Evolutionary conservation across 2,113 vertebrate genomes (phyloP), one percentile per base, ranked within the genome.

Genomic region (Cochlearius cochlearius): DNA sequence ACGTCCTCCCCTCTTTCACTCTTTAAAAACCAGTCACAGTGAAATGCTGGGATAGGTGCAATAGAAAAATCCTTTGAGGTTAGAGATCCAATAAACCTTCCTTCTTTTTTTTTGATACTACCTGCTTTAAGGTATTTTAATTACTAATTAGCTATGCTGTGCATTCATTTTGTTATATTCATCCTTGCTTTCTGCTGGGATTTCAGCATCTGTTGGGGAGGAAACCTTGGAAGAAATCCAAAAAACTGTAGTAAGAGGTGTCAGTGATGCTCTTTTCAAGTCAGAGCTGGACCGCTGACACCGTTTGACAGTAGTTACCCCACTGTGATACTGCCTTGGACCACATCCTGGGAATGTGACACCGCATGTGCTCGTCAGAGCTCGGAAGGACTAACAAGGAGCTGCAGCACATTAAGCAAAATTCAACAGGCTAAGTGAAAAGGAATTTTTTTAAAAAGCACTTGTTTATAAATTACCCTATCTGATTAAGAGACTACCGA

Each of bases 171-270:
- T 76, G 41, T 78, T 94, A 77, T 67, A 82, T 85, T 75, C 26
- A 26, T 76, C 26, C 32, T 50, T 47, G 16, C 59, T 96, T 91
- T 96, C 91, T 87, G 32, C 73, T 62, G 84, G 81, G 92, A 94
- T 85, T 87, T 88, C 77, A 73, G 89, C 80, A 95, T 74, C 84
- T 92, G 76, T 75, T 85, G 20, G 38, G 47, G 81, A 85, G 47
- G 22, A 87, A 94, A 90, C 11, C 59, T 69, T 93, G 78, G 87
- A 88, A 88, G 27, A 91, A 90, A 95, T 50, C 67, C 77, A 92
- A 90, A 87, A 90, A 81, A 21, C 1, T 17, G 2, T 52, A 83
- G 39, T 49, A 83, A 81, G 53, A 90, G 62, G 41, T 90, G 50
- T 79, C 69, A 76, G 45, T 2, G 8, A 85, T 90, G 66, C 4